Percentiles rank a stretch among this genome's conserved stretches.
phyloP scores from a whole-genome alignment of 2,113 vertebrate species.

The Alouatta palliata region DNA sequence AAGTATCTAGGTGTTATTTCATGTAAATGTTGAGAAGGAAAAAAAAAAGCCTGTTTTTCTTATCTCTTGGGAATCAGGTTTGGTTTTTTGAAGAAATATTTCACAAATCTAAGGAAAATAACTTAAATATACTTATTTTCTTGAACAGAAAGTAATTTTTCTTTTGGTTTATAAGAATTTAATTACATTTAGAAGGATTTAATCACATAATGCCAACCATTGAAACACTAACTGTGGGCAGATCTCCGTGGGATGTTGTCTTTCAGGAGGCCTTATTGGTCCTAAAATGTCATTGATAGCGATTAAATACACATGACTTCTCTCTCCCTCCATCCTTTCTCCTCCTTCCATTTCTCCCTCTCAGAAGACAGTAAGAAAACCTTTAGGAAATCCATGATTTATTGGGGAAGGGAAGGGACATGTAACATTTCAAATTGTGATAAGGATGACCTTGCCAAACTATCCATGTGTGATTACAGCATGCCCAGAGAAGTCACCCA shows the following conservation, averaged over 20 bases:
- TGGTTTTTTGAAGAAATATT: neutral
- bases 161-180: neutral
- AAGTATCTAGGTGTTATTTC: slow-evolving; percentile 53
- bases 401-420: too few relatives aligned
- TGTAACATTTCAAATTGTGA: neutral
- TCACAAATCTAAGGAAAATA: neutral
- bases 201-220: neutral
- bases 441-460: neutral
- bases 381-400: neutral
- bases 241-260: neutral
- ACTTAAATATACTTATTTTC: neutral
- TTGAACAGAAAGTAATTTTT: neutral
- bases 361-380: neutral
- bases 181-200: neutral
- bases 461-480: neutral
- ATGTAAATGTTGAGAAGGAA: slow-evolving; percentile 32
- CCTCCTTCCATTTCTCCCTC: neutral
- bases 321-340: neutral
- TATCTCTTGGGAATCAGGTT: slow-evolving; percentile 28
- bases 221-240: neutral
- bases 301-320: neutral
- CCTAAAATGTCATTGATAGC: neutral
- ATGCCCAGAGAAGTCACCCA: fast-evolving
- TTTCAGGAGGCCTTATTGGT: neutral
- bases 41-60: neutral